These are phyloP conservation scores for Chloropsis hardwickii DNA, from an alignment of 2,113 vertebrate species.

Conservation along the genomic window DNA sequence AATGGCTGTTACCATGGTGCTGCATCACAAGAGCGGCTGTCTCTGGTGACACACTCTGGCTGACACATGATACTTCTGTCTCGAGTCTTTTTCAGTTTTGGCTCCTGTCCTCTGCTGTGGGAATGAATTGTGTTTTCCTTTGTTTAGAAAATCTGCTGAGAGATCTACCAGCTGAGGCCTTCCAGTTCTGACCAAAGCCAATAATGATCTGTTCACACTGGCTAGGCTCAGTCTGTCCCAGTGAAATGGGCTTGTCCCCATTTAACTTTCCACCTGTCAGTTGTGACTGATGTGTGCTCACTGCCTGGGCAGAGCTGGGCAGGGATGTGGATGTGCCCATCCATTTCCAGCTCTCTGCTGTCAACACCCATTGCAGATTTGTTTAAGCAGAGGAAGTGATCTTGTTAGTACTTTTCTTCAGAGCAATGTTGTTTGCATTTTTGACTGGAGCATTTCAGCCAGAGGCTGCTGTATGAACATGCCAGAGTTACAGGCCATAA, in stretches of 20 bases:
- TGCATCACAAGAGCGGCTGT: background rate
- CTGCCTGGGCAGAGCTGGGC: background rate
- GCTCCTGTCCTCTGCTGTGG: background rate
- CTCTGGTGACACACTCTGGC: background rate
- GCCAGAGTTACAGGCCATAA: background rate
- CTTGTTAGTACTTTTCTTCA: background rate
- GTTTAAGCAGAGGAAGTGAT: background rate
- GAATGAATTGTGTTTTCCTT: background rate
- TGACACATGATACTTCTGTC: background rate
- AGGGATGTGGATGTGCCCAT: background rate
- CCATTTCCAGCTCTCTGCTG: background rate
- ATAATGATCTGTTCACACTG: background rate
- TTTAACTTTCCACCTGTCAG: background rate
- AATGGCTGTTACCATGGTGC: background rate
- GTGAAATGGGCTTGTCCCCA: background rate
- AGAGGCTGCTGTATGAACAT: background rate
- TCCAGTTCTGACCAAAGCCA: background rate
- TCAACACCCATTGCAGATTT: background rate
- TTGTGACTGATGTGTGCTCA: fast-evolving
- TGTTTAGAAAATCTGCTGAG: background rate
- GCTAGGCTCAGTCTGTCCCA: background rate
- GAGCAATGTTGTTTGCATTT: background rate
- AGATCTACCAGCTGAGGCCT: background rate
- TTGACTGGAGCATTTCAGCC: background rate
- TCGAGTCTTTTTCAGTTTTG: background rate